phyloP scores from a whole-genome alignment of 2,113 vertebrate genomes.

The Labeo rohita region DNA sequence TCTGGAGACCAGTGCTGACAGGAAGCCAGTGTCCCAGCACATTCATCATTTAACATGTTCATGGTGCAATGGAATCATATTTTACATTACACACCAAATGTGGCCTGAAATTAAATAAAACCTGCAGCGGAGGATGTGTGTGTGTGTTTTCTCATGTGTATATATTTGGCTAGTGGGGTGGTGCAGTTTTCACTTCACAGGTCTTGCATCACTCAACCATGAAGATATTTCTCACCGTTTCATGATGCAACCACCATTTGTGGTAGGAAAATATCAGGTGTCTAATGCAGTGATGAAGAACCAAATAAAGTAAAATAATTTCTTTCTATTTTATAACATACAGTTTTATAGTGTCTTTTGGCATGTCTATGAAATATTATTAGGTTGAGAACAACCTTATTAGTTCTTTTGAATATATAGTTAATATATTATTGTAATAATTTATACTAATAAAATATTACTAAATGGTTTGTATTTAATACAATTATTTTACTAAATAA shows the following conservation, averaged over 20 bases:
- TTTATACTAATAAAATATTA: too few species aligned
- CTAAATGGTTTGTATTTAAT: too few species aligned
- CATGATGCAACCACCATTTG: background rate
- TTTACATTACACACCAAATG: constrained; percentile 35
- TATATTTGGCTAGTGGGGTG: constrained; percentile 9
- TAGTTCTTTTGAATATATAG: background rate
- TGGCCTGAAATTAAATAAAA: constrained; percentile 34
- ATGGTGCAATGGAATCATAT: constrained; percentile 16
- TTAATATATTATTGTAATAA: too few species aligned
- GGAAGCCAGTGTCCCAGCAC: background rate
- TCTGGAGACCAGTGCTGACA: background rate
- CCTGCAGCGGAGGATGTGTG: background rate
- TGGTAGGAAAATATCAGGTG: background rate
- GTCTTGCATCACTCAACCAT: background rate
- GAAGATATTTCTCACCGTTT: background rate
- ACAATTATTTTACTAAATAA: too few species aligned
- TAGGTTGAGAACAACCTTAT: background rate
- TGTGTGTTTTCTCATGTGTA: background rate
- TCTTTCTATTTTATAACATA: too few species aligned
- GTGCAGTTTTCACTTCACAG: background rate
- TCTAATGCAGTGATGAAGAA: background rate
- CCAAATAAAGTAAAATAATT: too few species aligned
- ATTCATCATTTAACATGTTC: constrained; percentile 35
- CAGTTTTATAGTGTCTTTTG: background rate
- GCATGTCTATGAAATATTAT: background rate